Percentiles rank a stretch among this genome's conserved stretches.
Evolutionary conservation across 2,888 invertebrate genomes (phyloP).

Genomic region (Xylota sylvarum): DNA sequence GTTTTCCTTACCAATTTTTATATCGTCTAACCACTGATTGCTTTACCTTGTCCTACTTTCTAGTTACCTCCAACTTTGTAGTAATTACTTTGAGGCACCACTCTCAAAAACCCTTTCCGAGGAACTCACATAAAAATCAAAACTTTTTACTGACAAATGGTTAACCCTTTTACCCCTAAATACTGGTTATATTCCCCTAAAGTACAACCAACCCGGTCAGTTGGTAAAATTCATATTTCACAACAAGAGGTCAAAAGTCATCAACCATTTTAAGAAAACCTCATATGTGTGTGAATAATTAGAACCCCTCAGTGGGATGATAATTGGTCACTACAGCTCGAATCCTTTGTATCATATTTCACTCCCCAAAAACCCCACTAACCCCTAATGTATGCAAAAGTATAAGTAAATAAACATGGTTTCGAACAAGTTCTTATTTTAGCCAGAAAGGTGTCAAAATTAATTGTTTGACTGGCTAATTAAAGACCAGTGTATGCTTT

Average conservation of each 20-base stretch:
- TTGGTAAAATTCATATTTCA: no score
- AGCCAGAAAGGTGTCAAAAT: conserved; percentile 39
- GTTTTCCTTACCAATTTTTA: no score
- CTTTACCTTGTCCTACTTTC: no score
- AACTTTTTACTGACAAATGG: no score
- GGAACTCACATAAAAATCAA: no score
- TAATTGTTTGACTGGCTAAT: conserved; percentile 43
- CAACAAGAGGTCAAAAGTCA: background rate
- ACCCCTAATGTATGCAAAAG: background rate
- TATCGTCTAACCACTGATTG: no score
- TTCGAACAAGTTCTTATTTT: background rate
- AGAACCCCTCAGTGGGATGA: background rate
- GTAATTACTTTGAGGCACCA: no score
- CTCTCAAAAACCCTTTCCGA: no score
- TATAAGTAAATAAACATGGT: background rate
- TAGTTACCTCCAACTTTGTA: no score
- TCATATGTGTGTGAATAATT: background rate
- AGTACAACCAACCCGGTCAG: no score
- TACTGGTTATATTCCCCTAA: no score
- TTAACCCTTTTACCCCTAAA: no score
- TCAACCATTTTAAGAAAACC: background rate
- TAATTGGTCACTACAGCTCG: background rate
- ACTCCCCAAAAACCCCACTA: background rate
- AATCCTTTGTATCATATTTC: background rate
- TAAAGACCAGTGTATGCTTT: conserved; percentile 5